Percentiles rank a stretch among this genome's conserved stretches.
These are phyloP conservation scores for Drosophila prosaltans DNA, from an alignment of 1,140 invertebrate species.

Conservation along the genomic window DNA sequence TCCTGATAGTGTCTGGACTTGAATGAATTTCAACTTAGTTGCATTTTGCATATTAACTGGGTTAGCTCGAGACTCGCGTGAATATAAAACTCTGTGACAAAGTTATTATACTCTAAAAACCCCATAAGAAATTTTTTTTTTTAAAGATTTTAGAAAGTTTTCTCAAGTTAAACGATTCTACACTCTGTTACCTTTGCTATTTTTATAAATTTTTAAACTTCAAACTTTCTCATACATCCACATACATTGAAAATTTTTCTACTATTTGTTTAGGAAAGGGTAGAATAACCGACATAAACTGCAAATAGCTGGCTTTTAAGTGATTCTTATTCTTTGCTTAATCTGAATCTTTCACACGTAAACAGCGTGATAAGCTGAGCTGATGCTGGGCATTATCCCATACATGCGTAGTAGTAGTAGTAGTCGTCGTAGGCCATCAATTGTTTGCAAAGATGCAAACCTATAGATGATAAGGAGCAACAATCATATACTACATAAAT, in stretches of 20 bases:
- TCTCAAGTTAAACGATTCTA: too few species aligned
- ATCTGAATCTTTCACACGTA: conserved; percentile 39
- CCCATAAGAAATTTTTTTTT: too few species aligned
- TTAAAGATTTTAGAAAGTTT: too few species aligned
- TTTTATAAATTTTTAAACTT: too few species aligned
- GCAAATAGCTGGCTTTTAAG: neutral
- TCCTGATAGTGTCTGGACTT: conserved; percentile 15
- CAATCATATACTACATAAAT: too few species aligned
- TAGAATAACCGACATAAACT: conserved; percentile 23
- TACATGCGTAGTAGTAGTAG: neutral
- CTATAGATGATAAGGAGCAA: conserved; percentile 32
- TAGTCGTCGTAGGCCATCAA: neutral
- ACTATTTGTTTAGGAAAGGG: conserved; percentile 1
- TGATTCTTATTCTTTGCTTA: conserved; percentile 18
- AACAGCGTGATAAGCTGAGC: conserved; percentile 61
- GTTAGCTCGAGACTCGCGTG: conserved; percentile 15
- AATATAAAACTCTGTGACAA: neutral
- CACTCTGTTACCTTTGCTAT: too few species aligned
- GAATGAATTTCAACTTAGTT: conserved; percentile 33
- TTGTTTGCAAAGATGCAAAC: conserved; percentile 23
- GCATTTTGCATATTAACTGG: conserved; percentile 49
- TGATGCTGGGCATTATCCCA: conserved; percentile 9
- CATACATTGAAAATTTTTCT: neutral
- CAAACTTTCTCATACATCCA: too few species aligned
- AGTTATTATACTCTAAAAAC: neutral